Conservation (phyloP, 2,797 vertebrate species). For the Chrysocyon brachyurus region DNA sequence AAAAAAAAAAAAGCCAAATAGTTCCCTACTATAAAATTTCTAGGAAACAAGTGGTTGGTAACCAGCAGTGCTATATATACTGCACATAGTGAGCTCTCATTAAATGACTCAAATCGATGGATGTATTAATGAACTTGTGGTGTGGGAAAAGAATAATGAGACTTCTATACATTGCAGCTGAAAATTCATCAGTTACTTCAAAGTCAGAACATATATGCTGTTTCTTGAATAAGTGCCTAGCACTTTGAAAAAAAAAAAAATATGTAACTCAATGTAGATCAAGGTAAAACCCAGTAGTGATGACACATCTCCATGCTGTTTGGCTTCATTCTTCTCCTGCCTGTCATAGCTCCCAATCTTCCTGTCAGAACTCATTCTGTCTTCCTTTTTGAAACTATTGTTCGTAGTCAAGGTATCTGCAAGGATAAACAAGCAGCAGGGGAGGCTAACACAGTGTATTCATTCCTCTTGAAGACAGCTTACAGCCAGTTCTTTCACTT, state of each 20-base stretch:
- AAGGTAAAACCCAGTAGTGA: slow-evolving; percentile 3
- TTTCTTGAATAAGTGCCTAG: not conserved
- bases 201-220: not conserved
- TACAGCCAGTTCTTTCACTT: not conserved
- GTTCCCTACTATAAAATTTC: not conserved
- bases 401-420: slow-evolving; percentile 51
- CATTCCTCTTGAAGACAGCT: not conserved
- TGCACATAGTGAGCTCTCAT: not conserved
- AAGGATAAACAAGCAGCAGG: slow-evolving; percentile 53
- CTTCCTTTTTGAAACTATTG: slow-evolving; percentile 76
- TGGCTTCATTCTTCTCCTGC: slow-evolving; percentile 73
- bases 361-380: slow-evolving; percentile 74
- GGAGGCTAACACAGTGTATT: slow-evolving; percentile 13
- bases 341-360: slow-evolving; percentile 62
- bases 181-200: slow-evolving; percentile 53
- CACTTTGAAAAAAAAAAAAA: slow-evolving; percentile 43
- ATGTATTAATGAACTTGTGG: not conserved
- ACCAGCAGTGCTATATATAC: not conserved
- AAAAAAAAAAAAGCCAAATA: not conserved
- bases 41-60: not conserved
- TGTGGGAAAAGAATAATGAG: not conserved
- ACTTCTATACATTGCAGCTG: not conserved
- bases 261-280: slow-evolving; percentile 27
- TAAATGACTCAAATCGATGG: not conserved
- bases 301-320: slow-evolving; percentile 63